phyloP scores from a whole-genome alignment of 2,888 invertebrate genomes.

The Tromatobia lineatoria region DNA sequence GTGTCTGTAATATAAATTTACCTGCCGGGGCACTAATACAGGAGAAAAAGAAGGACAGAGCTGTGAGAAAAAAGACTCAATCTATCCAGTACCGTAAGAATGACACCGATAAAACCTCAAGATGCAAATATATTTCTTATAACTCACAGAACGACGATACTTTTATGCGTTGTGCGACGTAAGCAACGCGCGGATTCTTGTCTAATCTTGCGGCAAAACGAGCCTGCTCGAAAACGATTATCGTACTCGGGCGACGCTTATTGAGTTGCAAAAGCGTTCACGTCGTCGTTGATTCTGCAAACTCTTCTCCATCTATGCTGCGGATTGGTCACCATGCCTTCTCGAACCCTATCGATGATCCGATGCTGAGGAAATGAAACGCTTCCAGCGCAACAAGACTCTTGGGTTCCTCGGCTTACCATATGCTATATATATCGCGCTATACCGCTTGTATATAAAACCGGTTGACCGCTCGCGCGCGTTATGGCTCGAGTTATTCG shows the following conservation, averaged over 20 bases:
- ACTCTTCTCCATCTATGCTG: background rate
- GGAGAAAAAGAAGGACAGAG: background rate
- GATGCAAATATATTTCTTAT: constrained; percentile 28
- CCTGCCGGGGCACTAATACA: background rate
- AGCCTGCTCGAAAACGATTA: constrained; percentile 44
- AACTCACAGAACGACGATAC: constrained; percentile 17
- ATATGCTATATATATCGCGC: constrained; percentile 25
- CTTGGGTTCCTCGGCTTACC: constrained; percentile 1
- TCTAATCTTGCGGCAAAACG: constrained; percentile 60
- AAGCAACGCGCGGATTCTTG: constrained; percentile 47
- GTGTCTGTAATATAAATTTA: background rate
- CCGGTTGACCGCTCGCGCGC: constrained; percentile 73
- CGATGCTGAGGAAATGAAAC: constrained; percentile 6
- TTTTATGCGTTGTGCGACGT: constrained; percentile 12
- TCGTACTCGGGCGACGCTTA: constrained; percentile 31
- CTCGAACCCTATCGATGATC: background rate
- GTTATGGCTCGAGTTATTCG: constrained; percentile 74
- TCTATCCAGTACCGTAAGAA: constrained; percentile 7
- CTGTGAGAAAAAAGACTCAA: constrained; percentile 12
- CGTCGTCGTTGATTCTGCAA: constrained; percentile 22
- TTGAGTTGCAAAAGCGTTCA: constrained; percentile 49
- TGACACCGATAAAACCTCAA: constrained; percentile 20
- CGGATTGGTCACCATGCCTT: background rate
- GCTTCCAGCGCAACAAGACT: constrained; percentile 5
- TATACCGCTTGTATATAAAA: constrained; percentile 68